Percentiles rank a stretch among this genome's conserved stretches.
These are phyloP conservation scores for Poeciliopsis gracilis DNA, from an alignment of 2,797 vertebrate species.

Conservation along the genomic window DNA sequence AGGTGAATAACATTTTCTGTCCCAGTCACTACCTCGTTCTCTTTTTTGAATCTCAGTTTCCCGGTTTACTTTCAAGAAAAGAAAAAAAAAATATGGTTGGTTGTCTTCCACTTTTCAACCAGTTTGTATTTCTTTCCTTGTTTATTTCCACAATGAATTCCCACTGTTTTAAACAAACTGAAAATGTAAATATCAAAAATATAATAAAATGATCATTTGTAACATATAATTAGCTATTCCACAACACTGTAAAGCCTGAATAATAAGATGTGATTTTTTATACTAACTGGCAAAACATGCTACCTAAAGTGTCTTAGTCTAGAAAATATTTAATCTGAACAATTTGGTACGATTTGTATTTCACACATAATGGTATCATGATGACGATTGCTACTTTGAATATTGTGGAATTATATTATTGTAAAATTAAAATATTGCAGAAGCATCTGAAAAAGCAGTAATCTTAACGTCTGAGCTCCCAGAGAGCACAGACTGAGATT, in stretches of 20 bases:
- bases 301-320: not conserved
- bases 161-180: not conserved
- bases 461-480: not conserved
- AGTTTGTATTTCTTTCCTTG: not conserved
- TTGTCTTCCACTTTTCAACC: not conserved
- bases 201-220: not conserved
- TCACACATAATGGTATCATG: not conserved
- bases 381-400: not conserved
- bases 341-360: not conserved
- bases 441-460: not conserved
- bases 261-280: not conserved
- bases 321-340: not conserved
- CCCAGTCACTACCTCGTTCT: slow-evolving; percentile 48
- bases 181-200: not conserved
- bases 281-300: not conserved
- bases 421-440: not conserved
- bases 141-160: not conserved
- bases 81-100: no score
- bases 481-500: not conserved
- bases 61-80: slow-evolving; percentile 6
- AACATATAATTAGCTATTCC: not conserved
- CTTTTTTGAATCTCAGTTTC: slow-evolving; percentile 15
- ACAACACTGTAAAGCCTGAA: not conserved
- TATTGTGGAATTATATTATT: not conserved
- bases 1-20: slow-evolving; percentile 44